Evolutionary conservation across 2,888 invertebrate species (phyloP), one percentile per base, ranked within the genome.

Genomic region (Pantelozetes paolii): DNA sequence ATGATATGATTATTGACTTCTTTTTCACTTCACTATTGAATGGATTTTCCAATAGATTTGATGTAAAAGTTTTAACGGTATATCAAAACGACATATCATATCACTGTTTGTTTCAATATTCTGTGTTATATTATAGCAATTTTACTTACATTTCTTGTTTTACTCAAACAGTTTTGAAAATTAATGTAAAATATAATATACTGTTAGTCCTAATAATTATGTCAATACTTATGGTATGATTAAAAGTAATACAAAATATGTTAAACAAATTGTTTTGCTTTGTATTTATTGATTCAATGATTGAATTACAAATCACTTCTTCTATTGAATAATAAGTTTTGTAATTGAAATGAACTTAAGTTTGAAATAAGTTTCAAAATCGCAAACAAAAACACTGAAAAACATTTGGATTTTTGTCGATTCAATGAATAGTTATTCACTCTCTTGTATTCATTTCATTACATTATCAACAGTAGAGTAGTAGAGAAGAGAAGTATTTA

Each of bases 41-140:
- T 67, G 67, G 32, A 54, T 54, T 54, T 54, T 26, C 54, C 8
- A 54, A 26, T 54, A 54, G 54, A 54, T 20, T 36, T 20, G 15
- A 64, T 67, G 40, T 67, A 23, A 40, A 40, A 20, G 36, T 67
- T 67, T 40, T 6, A 26, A 67, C 54, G 40, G 36, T 67, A 40
- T 67, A 67, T 67, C 67, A 67, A 64, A 42, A 67, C 67, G 67
- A 67, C 67, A 67, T 67, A 67, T 67, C 67, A 67, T 67, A 67
- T 67, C 67, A 67, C 67, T 67, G 67, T 67, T 67, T 67, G 40
- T 40, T 67, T 64, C 64, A 36, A 36, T 36, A 36, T 36, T 45
- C 45, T 45, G 45, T 45, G 45, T 45, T 67, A 30, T 64, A 30
- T 64, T 64, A 67, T 67, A 67, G 67, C 36, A 67, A 67, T 40